These are phyloP conservation scores for Cyanoliseus patagonus DNA, from an alignment of 2,113 vertebrate genomes.

Conservation along the genomic window DNA sequence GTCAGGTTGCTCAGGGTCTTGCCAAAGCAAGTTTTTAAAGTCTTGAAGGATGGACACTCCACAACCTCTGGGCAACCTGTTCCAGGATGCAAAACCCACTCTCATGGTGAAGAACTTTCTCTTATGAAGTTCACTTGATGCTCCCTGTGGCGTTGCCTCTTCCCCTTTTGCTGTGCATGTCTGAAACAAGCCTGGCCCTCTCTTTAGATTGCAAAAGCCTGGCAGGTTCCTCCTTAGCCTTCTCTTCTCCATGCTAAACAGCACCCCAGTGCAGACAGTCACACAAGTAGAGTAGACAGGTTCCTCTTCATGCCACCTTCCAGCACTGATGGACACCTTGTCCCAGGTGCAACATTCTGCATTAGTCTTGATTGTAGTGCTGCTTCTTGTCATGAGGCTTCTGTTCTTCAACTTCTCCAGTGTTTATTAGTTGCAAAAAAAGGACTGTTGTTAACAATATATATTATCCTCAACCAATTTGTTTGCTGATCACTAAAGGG, in stretches of 20 bases:
- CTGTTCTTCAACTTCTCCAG: background rate
- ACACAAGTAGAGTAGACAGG: background rate
- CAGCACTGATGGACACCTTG: accelerated
- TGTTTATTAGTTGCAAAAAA: background rate
- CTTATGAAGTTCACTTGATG: background rate
- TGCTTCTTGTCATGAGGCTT: background rate
- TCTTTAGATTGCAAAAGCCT: background rate
- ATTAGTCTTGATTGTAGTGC: accelerated
- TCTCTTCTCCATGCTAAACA: accelerated
- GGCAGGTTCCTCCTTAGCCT: background rate
- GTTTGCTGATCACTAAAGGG: background rate
- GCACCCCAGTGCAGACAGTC: background rate
- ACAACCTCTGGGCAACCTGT: background rate
- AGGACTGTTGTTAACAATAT: background rate
- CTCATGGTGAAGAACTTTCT: background rate
- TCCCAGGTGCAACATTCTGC: no score
- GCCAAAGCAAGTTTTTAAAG: background rate
- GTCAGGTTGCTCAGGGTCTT: background rate
- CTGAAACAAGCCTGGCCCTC: background rate
- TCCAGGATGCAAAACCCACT: background rate
- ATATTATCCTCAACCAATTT: background rate
- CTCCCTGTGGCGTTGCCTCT: accelerated
- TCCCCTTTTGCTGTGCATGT: background rate
- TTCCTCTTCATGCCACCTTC: no score
- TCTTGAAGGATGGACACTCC: background rate